Base-by-base conservation (phyloP, 2,888 invertebrate genomes). In the Leucophora obtusa region DNA sequence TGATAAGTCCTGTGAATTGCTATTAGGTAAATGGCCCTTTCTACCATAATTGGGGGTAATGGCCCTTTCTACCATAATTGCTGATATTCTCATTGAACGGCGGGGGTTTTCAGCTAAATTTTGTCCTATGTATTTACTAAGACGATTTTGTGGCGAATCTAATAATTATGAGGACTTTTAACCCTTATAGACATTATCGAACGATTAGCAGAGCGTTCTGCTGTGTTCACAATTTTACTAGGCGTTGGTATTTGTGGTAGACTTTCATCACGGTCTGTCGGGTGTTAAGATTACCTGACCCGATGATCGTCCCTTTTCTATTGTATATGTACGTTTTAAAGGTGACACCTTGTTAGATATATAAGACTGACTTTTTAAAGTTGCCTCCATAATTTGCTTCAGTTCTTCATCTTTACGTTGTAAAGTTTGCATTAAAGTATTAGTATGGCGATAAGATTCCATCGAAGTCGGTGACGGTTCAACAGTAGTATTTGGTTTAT, bases 331-430 rank as follows among this genome's bases (percentile, higher is more conserved):
- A 10, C 56, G 63, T 66, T 69, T 69, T 54, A 68, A 17, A 9
- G 54, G 15, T 0, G 43, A 35, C 2, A 10, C 60, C 5, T 35
- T 15, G 7, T n/a, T 7, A 3, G 21, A 9, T 28, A 38, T 10
- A 11, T 15, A 47, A 15, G 9, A 3, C 11, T 62, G 8, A 10
- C 24, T n/a, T 17, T 28, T 28, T 2, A 79, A 51, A 0, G 80
- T 79, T 6, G 43, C 62, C 14, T 81, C 76, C 43, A 82, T 59
- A 60, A 74, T 56, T 15, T 65, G 14, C 15, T 33, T 43, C 8
- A 82, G 21, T 8, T 72, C 74, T 51, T 38, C 58, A 9, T 81
- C 81, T 24, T 79, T 73, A 6, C 18, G n/a, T 18, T 59, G 63
- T 53, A 82, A 50, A 28, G 50, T 60, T 56, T 7, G 43, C 11